Conservation (phyloP, 2,888 invertebrate species). For the Ophion obscuratus region DNA sequence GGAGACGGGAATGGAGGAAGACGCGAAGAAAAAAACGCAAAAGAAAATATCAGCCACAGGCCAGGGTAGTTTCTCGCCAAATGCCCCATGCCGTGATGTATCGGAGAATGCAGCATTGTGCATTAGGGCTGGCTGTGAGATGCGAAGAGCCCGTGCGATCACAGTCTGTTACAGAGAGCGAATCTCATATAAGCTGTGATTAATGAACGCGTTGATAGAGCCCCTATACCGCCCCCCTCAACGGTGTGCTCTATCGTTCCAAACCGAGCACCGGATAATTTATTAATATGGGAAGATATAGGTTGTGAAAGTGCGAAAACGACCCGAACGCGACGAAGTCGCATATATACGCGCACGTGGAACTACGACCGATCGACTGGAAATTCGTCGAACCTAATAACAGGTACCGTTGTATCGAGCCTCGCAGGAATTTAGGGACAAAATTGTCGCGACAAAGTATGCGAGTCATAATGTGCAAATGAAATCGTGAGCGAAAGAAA, state of each 20-base stretch:
- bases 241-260: conserved; percentile 15
- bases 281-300: conserved; percentile 78
- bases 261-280: conserved; percentile 74
- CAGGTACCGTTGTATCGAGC: too few species aligned
- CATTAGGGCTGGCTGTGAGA: conserved; percentile 31
- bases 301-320: conserved; percentile 25
- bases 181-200: conserved; percentile 75
- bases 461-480: not conserved
- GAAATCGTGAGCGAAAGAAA: too few species aligned
- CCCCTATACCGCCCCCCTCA: not conserved
- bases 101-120: conserved; percentile 22
- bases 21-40: not conserved
- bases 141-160: conserved; percentile 20
- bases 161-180: conserved; percentile 62
- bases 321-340: conserved; percentile 18
- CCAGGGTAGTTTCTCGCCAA: not conserved
- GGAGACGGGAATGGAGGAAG: not conserved
- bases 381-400: conserved; percentile 33
- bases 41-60: not conserved
- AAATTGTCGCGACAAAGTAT: too few species aligned
- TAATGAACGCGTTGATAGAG: conserved; percentile 78
- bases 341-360: conserved; percentile 5
- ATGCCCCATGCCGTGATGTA: conserved; percentile 12
- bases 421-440: too few species aligned
- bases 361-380: not conserved